A percentile compares a stretch with the other conserved stretches of the same genome.
phyloP scores from a whole-genome alignment of 35 echinoderm and acorn worm species.

The Antedon bifida region DNA sequence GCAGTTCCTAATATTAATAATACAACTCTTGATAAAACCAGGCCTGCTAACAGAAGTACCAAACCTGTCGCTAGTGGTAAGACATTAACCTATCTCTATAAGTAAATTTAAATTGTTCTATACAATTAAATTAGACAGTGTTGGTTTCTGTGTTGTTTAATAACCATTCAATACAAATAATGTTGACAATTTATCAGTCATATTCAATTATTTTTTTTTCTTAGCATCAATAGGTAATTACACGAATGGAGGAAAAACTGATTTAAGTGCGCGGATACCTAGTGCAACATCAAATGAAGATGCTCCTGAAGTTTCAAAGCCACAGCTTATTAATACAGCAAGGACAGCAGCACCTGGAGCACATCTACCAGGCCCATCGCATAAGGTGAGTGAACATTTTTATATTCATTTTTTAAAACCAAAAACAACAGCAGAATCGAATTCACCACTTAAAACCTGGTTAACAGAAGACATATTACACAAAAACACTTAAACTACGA shows the following conservation, averaged over 20 bases:
- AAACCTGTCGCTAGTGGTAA: conserved; percentile 7
- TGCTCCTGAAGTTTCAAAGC: background rate
- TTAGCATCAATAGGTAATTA: background rate
- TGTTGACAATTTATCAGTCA: too few relatives aligned
- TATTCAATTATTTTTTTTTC: background rate
- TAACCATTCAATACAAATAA: too few relatives aligned
- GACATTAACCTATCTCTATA: background rate
- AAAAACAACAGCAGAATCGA: too few relatives aligned
- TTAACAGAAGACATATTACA: too few relatives aligned
- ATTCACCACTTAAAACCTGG: too few relatives aligned
- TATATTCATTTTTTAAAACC: too few relatives aligned
- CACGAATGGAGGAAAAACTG: background rate
- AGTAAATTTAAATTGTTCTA: background rate
- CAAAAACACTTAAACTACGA: too few relatives aligned
- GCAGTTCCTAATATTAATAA: conserved; percentile 21
- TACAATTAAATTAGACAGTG: background rate
- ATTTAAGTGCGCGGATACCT: background rate
- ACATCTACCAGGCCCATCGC: background rate
- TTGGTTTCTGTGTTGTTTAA: too few relatives aligned
- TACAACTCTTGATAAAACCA: conserved; percentile 29
- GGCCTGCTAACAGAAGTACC: background rate
- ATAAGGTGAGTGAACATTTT: background rate
- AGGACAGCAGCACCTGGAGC: background rate
- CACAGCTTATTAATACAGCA: background rate
- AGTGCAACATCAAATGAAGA: background rate